Evolutionary conservation across 2,888 invertebrate genomes (phyloP).

Genomic region (Byasa hedistus): DNA sequence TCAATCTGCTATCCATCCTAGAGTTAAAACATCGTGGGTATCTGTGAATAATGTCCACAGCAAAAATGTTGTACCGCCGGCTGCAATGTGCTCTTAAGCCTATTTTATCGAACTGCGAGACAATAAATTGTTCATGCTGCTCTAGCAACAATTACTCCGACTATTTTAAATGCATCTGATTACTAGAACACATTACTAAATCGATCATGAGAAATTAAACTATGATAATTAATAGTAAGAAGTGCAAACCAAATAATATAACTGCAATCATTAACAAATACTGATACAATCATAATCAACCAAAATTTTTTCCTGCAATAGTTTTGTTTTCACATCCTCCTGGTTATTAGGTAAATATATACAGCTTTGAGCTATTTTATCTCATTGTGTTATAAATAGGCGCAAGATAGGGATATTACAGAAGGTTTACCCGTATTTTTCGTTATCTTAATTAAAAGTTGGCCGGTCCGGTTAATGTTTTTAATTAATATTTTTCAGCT

Average conservation of each 20-base stretch:
- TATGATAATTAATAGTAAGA: too few species aligned
- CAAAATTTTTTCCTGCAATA: too few species aligned
- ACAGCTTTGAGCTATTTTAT: too few species aligned
- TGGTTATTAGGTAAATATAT: too few species aligned
- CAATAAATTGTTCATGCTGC: background rate
- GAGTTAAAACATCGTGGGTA: too few species aligned
- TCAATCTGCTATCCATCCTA: too few species aligned
- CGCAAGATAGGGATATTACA: background rate
- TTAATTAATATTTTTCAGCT: conserved; percentile 1
- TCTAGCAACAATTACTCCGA: background rate
- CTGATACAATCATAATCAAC: too few species aligned
- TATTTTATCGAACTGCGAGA: background rate
- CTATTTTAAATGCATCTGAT: background rate
- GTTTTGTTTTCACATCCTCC: too few species aligned
- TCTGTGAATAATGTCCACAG: background rate
- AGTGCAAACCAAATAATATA: too few species aligned
- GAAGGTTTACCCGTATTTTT: background rate
- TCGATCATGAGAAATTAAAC: background rate
- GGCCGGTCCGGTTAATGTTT: background rate
- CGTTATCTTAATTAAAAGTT: conserved; percentile 2
- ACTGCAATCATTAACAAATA: too few species aligned
- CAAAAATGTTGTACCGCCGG: background rate
- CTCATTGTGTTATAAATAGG: background rate
- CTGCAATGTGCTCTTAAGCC: background rate
- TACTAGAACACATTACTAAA: background rate